Base-by-base conservation (phyloP, 1,140 invertebrate genomes). In the Delia radicum region DNA sequence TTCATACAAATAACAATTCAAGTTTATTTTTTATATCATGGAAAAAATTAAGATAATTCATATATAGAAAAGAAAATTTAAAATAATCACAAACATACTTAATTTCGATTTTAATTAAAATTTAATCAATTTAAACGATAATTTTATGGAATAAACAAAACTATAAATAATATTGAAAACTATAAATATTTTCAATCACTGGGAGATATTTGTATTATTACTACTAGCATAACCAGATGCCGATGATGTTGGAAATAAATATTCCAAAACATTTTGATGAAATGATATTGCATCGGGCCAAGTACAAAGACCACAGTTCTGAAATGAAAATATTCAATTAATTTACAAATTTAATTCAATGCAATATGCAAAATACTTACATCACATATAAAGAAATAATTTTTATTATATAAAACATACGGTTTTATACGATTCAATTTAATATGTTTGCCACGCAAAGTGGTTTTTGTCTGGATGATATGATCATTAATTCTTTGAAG, bases 351-450 rank as follows among this genome's bases (percentile, higher is more conserved):
- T 13, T 12, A 42, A n/a, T 13, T 42, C 13, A 24, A 26, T 72
- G 15, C 2, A 27, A 29, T 74, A 72, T n/a, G n/a, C n/a, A 42
- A 28, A 21, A 37, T 4, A 75, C 72, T 75, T 76, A 79, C 78
- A 65, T 89, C 87, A 80, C 92, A 93, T 29, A 91, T 82, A 79
- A 90, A 92, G 84, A 91, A 93, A 5, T 83, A 91, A 79, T 42
- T 90, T 81, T 6, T 83, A 82, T 0, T 82, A 28, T 15, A 89
- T 89, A 76, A 91, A 79, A 67, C 84, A 81, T 13, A 89, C 82
- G 10, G 90, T 79, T 85, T 91, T 88, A 76, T 92, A 85, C 73
- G 79, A 79, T 24, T 79, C 80, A 0, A 86, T 82, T 72, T 74
- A 21, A 75, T 74, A 26, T 84, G 80, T 76, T 80, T 86, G 1